Percentiles rank a stretch among this genome's conserved stretches.
Conservation (phyloP, 2,888 invertebrate genomes). For the Conistra vaccinii region DNA sequence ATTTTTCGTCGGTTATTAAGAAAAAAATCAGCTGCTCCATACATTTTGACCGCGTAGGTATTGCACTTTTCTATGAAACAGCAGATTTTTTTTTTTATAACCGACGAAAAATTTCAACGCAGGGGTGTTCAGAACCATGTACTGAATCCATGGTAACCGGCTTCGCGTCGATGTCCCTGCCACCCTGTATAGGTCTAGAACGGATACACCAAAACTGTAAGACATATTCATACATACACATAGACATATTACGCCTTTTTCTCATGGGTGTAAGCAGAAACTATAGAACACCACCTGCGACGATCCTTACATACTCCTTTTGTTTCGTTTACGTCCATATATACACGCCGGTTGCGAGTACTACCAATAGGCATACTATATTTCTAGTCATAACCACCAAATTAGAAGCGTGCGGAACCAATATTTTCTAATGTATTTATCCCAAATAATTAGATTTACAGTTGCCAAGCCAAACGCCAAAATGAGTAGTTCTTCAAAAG, state of each 20-base stretch:
- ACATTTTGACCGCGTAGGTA: no score
- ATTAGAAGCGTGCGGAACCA: background rate
- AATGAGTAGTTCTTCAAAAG: background rate
- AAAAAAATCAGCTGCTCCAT: no score
- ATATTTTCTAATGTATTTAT: background rate
- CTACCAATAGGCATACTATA: background rate
- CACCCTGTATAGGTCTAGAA: conserved; percentile 3
- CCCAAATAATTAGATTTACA: conserved; percentile 1
- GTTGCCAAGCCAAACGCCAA: background rate
- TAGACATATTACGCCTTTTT: background rate
- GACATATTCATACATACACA: background rate
- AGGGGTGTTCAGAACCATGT: no score
- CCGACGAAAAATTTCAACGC: no score
- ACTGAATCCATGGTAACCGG: no score
- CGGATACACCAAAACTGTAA: background rate
- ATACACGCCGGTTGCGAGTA: no score
- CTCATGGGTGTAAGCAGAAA: background rate
- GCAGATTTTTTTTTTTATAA: no score
- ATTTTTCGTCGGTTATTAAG: no score
- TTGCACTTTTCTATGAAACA: no score
- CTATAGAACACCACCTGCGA: background rate
- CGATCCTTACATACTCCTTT: background rate
- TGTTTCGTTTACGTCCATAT: no score
- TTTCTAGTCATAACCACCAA: background rate
- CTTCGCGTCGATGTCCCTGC: no score